phyloP scores from a whole-genome alignment of 2,888 invertebrate genomes.

The Lepidochitona cinerea region DNA sequence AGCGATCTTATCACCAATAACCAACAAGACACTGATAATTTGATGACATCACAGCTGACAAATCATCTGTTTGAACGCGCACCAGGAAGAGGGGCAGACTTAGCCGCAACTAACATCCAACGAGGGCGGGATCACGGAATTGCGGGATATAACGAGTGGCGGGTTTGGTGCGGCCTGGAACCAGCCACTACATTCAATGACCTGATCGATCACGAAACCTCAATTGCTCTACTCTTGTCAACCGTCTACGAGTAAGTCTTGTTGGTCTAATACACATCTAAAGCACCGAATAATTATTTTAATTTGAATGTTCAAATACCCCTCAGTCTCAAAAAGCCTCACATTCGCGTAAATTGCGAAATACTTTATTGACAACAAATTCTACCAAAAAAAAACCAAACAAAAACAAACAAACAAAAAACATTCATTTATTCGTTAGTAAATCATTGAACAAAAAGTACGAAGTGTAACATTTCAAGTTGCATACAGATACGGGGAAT shows the following conservation, averaged over 20 bases:
- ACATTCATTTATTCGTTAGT: too few species aligned
- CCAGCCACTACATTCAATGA: neutral
- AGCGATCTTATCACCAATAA: neutral
- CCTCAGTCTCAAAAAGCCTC: too few species aligned
- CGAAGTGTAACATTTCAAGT: too few species aligned
- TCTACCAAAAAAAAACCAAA: too few species aligned
- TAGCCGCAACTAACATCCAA: conserved; percentile 6
- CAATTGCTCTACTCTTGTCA: neutral
- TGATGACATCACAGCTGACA: neutral
- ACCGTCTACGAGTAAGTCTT: neutral
- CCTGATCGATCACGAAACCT: neutral
- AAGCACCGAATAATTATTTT: too few species aligned
- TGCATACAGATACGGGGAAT: too few species aligned
- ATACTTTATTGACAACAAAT: too few species aligned
- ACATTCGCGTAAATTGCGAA: too few species aligned
- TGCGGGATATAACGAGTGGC: neutral
- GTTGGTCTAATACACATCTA: too few species aligned
- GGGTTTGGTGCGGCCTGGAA: neutral
- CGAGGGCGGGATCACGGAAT: conserved; percentile 10
- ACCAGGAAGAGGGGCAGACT: neutral
- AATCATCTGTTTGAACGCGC: conserved; percentile 6
- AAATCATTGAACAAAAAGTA: too few species aligned
- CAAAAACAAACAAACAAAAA: too few species aligned
- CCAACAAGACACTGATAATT: neutral
- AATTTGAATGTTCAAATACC: too few species aligned